Evolutionary conservation across 2,888 invertebrate genomes (phyloP), one percentile per base, ranked within the genome.

Genomic region (Pogonocherus hispidulus): DNA sequence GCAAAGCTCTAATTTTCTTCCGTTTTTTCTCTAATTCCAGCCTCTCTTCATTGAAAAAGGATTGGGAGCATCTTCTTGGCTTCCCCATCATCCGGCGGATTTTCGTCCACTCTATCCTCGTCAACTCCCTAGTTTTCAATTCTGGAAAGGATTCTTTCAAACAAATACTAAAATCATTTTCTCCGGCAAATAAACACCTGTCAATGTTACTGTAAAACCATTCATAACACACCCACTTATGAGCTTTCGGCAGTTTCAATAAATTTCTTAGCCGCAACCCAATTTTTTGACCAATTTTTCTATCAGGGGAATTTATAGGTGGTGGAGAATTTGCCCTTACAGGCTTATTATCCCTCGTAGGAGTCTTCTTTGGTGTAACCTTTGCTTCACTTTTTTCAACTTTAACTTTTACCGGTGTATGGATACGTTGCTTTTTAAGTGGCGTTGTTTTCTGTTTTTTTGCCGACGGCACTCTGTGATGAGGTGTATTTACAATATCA

Each of bases 151-250:
- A 93, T 86, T 99, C 98, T 82, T 92, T 92, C 41, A 99, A 87
- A 83, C 98, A 98, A 73, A 95, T 93, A 86, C 93, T 93, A 83
- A 99, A 99, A 87, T 99, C 99, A 87, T 98, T 98, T 82, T 97
- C 97, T 37, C 96, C 97, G 76, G 94, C 92, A 86, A 99, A 99
- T 37, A 99, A 87, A 35, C 96, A 93, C 82, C 94, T 93, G 83
- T 99, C 99, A 78, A 99, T 94, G 81, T 98, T 98, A 77, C 99
- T 98, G 86, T 99, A 99, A 86, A 99, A 99, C 93, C 98, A 99
- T 85, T 99, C 99, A 86, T 97, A 99, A 85, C 97, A 98, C 6
- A 99, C 98, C 97, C 98, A 99, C 86, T 97, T 97, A 84, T 99
- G 98, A 3, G 99, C 99, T 87, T 99, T 99, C 0, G 99, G 99